A percentile compares a stretch with the other conserved stretches of the same genome.
These are phyloP conservation scores for Cephus cinctus DNA, from an alignment of 1,140 invertebrate genomes.

Conservation along the genomic window DNA sequence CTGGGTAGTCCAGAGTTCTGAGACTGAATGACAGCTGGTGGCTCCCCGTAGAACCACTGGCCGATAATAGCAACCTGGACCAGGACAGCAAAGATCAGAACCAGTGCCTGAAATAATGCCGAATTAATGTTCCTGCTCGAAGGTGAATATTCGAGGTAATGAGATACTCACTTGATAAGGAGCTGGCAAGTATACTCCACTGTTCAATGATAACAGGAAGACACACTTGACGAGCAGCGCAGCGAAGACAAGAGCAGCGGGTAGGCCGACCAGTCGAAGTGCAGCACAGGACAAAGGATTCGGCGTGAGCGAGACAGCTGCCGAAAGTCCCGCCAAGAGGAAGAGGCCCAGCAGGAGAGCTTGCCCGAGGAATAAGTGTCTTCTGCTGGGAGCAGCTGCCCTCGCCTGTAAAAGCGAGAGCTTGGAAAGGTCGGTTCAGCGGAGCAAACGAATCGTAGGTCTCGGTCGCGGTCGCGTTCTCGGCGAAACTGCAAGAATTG, in stretches of 20 bases:
- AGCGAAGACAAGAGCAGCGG: conserved; percentile 87
- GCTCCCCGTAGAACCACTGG: conserved; percentile 76
- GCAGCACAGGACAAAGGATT: conserved; percentile 80
- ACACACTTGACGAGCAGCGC: conserved; percentile 92
- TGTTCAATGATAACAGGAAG: conserved; percentile 87
- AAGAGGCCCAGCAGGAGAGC: conserved; percentile 86
- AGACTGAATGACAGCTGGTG: conserved; percentile 65
- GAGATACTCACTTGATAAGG: conserved; percentile 69
- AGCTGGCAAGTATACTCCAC: conserved; percentile 89
- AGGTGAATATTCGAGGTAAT: not conserved
- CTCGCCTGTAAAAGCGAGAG: conserved; percentile 57
- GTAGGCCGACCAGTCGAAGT: conserved; percentile 80
- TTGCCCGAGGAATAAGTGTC: conserved; percentile 89
- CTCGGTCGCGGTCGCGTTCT: conserved; percentile 38
- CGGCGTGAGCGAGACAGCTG: conserved; percentile 77
- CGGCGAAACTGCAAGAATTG: conserved; percentile 35
- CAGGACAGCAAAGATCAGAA: conserved; percentile 85
- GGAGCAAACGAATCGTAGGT: conserved; percentile 41
- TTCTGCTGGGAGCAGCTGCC: conserved; percentile 76
- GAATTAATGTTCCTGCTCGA: not conserved
- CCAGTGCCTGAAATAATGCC: conserved; percentile 61
- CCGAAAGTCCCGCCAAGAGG: conserved; percentile 75
- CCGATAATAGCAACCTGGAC: conserved; percentile 87
- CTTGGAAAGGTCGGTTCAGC: conserved; percentile 22
- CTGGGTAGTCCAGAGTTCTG: conserved; percentile 28